Base-by-base conservation (phyloP, 2,888 invertebrate species). In the Malthinus flaveolus region DNA sequence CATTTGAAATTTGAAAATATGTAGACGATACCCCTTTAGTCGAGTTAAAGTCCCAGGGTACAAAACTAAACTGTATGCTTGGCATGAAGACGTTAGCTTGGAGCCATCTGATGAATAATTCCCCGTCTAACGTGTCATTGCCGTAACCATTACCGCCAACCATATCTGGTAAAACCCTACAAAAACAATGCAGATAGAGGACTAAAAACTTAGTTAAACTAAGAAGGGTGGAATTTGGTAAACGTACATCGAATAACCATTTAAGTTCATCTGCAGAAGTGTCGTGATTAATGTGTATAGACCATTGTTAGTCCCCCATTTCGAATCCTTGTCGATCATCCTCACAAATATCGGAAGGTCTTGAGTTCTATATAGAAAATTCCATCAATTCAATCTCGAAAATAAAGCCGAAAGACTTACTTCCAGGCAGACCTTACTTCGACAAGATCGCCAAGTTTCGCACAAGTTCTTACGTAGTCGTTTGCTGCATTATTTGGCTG, bases 51-150 rank as follows among this genome's bases (percentile, higher is more conserved):
- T 34, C n/a, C 93, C 93, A 94, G 0, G 93, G 93, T 0, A 85
- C 84, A 57, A 85, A 86, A 0, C 93, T 92, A 70, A 88, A 91
- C 77, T 93, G 92, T 79, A 93, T 83, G 0, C 85, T 80, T 0
- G 93, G 92, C 81, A 94, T 83, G 71, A 91, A 91, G 0, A 86
- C 84, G 56, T 87, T 90, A 0, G 89, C 86, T 72, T 91, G 88
- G 45, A 90, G 80, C 93, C 93, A 93, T 69, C 93, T 80, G 32
- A 92, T 84, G 70, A 87, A 90, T 49, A 89, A 75, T 71, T 89
- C 87, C 59, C 85, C 84, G 0, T 82, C 82, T 0, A 85, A 81
- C 0, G 78, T 72, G 10, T 62, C 67, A 10, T 82, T 80, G 23
- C 23, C 23, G 69, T 80, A 86, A 0, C 84, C 86, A 64, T 87